Evolutionary conservation across 1,140 invertebrate genomes (phyloP).

Genomic region (Camponotus pennsylvanicus): DNA sequence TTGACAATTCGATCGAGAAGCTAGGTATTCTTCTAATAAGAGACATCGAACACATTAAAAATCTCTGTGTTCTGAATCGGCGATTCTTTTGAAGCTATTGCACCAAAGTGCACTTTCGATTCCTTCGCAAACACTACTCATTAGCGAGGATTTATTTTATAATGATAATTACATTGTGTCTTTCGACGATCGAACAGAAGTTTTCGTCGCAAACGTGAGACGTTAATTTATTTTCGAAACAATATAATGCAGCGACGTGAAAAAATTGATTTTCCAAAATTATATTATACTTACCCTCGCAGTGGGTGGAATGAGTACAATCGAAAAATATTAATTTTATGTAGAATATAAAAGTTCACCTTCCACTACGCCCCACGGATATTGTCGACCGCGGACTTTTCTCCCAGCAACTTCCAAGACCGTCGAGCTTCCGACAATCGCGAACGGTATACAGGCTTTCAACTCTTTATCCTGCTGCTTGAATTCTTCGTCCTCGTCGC

Average conservation of each 20-base stretch:
- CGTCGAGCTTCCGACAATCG: slow-evolving; percentile 97
- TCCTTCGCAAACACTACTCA: background rate
- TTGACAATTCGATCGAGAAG: slow-evolving; percentile 31
- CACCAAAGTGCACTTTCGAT: background rate
- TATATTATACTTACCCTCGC: slow-evolving; percentile 22
- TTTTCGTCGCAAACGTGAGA: background rate
- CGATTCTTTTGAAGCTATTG: background rate
- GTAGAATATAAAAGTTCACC: slow-evolving; percentile 84
- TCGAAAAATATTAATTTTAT: slow-evolving; percentile 25
- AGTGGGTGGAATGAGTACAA: background rate
- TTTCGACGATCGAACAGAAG: background rate
- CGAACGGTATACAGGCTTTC: slow-evolving; percentile 97
- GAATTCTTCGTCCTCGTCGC: slow-evolving; percentile 97
- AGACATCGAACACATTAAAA: background rate
- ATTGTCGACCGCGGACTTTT: slow-evolving; percentile 96
- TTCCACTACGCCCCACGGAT: slow-evolving; percentile 99
- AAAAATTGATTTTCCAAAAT: background rate
- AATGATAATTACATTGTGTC: background rate
- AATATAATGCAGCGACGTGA: background rate
- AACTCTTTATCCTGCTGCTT: slow-evolving; percentile 96
- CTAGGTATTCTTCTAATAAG: background rate
- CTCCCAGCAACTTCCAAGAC: slow-evolving; percentile 97
- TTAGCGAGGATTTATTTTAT: background rate
- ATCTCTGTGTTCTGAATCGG: background rate
- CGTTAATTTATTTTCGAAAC: background rate